Base-by-base conservation (phyloP, 2,797 vertebrate genomes). In the Saxicola maurus region DNA sequence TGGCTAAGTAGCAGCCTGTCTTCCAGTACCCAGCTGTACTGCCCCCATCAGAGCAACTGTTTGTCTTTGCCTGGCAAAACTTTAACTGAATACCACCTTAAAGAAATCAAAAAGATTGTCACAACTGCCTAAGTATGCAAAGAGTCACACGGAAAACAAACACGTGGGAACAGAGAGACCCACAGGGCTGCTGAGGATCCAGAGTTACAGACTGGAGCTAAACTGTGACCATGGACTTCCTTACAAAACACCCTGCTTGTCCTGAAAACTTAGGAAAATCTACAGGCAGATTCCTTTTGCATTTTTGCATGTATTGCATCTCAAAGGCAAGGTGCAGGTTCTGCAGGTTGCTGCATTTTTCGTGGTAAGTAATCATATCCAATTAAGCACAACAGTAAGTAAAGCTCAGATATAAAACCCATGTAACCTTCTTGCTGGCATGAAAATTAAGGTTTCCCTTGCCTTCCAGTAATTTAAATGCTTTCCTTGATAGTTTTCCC, bases 401-500 rank as follows among this genome's bases (percentile, higher is more conserved):
- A 91, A 82, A 74, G 60, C 30, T 76, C 76, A 4, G 23, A 67
- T 53, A 83, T 49, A 87, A 94, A 93, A 88, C 15, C 61, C 23
- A 37, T 2, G 11, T n/a, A 79, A 73, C 19, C 25, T 59, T 83
- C 78, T 65, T 75, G 25, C 68, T 80, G 61, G 61, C 57, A 90
- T 85, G 53, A 74, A 90, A 78, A 81, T 66, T 80, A 86, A 81
- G 51, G 38, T 18, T 88, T 92, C 78, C 57, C 49, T 30, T 43
- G 53, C 55, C 45, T 87, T 85, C 42, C 37, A 76, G 64, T 40
- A 91, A 86, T 45, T 87, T 82, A 66, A 52, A 72, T 33, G 28
- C 28, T 65, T 95, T 82, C 57, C 69, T 91, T 89, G 60, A 90
- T 59, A 92, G 80, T 64, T 87, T 93, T 56, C 45, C 56, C 45